Conservation (phyloP, 2,797 vertebrate genomes). For the Benthosema pterotum region DNA sequence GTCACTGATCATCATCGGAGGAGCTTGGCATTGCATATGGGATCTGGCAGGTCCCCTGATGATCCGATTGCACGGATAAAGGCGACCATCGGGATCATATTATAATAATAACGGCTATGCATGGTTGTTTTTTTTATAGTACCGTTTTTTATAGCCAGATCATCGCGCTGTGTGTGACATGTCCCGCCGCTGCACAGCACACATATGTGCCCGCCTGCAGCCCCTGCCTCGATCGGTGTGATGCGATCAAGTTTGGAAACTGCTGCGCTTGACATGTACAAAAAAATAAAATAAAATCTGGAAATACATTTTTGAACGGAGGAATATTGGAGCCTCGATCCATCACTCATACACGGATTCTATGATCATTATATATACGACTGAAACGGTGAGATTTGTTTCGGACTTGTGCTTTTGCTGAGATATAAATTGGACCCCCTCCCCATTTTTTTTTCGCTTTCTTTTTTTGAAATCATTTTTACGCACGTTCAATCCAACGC, state of each 20-base stretch:
- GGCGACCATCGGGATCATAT: too few species aligned
- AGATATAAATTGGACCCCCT: too few species aligned
- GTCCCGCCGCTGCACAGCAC: constrained; percentile 41
- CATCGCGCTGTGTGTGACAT: constrained; percentile 41
- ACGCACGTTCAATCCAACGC: constrained; percentile 42
- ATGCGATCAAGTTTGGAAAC: constrained; percentile 64
- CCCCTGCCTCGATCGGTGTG: constrained; percentile 22
- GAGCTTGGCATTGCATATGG: too few species aligned
- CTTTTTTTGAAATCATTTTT: too few species aligned
- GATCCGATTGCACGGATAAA: constrained; percentile 32
- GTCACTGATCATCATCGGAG: constrained; percentile 65
- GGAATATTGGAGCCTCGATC: constrained; percentile 56
- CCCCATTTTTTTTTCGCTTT: constrained; percentile 51
- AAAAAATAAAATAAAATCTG: constrained; percentile 42
- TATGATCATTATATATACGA: constrained; percentile 35
- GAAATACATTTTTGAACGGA: constrained; percentile 53
- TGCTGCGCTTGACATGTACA: constrained; percentile 57
- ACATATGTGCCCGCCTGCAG: constrained; percentile 9
- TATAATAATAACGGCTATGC: constrained; percentile 45
- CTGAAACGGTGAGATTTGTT: constrained; percentile 38
- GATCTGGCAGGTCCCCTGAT: constrained; percentile 16
- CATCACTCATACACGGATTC: constrained; percentile 39
- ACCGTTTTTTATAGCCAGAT: constrained; percentile 35
- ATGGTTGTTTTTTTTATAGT: constrained; percentile 31
- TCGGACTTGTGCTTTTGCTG: constrained; percentile 30